Evolutionary conservation across 2,888 invertebrate species (phyloP).

Genomic region (Ectobius pallidus): DNA sequence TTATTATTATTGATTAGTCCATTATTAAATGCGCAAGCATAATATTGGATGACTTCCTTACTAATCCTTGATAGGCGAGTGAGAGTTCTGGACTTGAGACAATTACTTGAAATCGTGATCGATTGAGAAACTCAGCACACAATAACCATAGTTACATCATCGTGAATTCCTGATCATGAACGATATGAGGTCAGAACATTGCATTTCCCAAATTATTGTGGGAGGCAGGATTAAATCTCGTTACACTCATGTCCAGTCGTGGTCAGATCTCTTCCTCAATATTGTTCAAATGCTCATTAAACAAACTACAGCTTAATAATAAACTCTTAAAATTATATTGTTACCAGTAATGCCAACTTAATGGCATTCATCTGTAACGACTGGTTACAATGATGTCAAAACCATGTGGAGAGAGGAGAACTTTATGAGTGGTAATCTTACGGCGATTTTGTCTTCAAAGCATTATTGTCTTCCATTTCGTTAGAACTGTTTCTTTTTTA

Average conservation of each 20-base stretch:
- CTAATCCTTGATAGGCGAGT: not conserved
- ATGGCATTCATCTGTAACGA: no score
- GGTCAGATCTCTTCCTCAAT: not conserved
- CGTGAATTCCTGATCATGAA: not conserved
- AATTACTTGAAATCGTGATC: not conserved
- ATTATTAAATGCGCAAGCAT: not conserved
- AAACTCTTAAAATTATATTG: no score
- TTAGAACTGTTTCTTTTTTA: no score
- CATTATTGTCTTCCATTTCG: no score
- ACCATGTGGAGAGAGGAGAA: no score
- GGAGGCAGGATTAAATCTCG: not conserved
- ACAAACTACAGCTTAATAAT: not conserved
- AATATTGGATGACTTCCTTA: not conserved
- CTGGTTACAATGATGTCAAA: no score
- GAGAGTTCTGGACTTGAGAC: not conserved
- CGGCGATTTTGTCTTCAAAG: no score
- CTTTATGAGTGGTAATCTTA: no score
- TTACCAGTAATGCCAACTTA: no score
- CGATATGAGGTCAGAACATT: not conserved
- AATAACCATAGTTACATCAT: not conserved
- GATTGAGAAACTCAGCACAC: not conserved
- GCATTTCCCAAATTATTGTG: not conserved
- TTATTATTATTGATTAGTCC: not conserved
- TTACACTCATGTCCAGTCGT: not conserved
- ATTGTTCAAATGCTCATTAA: not conserved